These are phyloP conservation scores for Sigmodon hispidus DNA, from an alignment of 2,113 vertebrate genomes.

Conservation along the genomic window DNA sequence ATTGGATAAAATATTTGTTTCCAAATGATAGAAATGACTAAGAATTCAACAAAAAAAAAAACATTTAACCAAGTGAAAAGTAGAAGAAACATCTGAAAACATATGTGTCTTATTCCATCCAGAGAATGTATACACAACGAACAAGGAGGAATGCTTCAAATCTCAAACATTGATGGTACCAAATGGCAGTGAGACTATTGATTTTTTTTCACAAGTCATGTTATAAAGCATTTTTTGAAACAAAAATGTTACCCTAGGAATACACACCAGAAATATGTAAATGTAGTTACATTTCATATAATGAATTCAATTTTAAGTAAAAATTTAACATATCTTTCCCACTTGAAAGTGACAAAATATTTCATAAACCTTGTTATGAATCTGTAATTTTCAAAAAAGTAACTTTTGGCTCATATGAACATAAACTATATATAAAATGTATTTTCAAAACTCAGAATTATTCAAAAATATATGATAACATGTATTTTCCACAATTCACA, in stretches of 20 bases:
- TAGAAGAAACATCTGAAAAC: neutral
- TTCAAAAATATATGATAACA: neutral
- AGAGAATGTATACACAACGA: neutral
- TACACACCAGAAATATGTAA: neutral
- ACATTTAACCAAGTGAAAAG: neutral
- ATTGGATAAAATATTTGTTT: neutral
- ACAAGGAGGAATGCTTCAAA: neutral
- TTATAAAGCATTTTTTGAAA: neutral
- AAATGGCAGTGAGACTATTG: neutral
- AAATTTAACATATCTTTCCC: slow-evolving; percentile 29
- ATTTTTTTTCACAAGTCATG: neutral
- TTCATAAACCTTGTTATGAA: slow-evolving; percentile 44
- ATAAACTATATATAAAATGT: slow-evolving; percentile 43
- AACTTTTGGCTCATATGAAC: slow-evolving; percentile 46
- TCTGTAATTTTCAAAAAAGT: neutral
- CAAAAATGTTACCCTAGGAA: neutral
- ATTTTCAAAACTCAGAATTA: neutral
- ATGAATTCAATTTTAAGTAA: slow-evolving; percentile 51
- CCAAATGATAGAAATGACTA: neutral
- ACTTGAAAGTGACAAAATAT: slow-evolving; percentile 35
- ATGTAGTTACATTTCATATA: slow-evolving; percentile 37
- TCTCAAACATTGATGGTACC: neutral
- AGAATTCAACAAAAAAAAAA: neutral
- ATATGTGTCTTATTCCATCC: neutral
- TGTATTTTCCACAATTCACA: neutral